Evolutionary conservation across 2,113 vertebrate genomes (phyloP).

Genomic region (Chaetura pelagica): DNA sequence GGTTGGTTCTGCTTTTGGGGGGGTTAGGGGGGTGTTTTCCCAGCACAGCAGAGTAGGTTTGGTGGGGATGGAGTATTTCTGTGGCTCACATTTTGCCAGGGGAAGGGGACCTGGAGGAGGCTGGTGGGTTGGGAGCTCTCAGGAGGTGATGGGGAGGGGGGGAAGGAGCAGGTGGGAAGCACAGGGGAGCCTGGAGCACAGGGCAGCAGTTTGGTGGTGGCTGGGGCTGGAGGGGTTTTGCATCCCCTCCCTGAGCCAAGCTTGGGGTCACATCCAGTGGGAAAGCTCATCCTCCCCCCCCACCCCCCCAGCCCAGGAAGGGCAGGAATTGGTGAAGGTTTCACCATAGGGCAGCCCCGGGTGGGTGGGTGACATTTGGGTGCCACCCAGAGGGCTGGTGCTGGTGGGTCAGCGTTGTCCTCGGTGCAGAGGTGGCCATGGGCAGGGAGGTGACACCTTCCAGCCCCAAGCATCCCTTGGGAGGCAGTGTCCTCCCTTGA

Average conservation of each 20-base stretch:
- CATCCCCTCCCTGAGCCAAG: not conserved
- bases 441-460: not conserved
- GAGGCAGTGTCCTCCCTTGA: not conserved
- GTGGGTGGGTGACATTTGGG: accelerated
- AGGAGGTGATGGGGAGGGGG: not conserved
- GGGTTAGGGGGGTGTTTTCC: too few relatives aligned
- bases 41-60: not conserved
- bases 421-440: accelerated
- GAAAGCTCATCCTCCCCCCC: accelerated
- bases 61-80: not conserved
- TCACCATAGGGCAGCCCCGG: accelerated
- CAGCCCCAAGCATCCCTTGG: not conserved
- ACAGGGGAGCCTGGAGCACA: accelerated
- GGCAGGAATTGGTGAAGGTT: not conserved
- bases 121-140: not conserved
- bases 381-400: accelerated
- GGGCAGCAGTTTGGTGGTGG: not conserved
- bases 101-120: not conserved
- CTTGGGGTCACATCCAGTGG: accelerated
- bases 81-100: not conserved
- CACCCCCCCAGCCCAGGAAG: too few relatives aligned
- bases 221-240: accelerated
- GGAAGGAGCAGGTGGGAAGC: not conserved
- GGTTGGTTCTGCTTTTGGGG: too few relatives aligned
- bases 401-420: not conserved